Conservation (phyloP, 2,797 vertebrate species). For the Astyanax mexicanus region DNA sequence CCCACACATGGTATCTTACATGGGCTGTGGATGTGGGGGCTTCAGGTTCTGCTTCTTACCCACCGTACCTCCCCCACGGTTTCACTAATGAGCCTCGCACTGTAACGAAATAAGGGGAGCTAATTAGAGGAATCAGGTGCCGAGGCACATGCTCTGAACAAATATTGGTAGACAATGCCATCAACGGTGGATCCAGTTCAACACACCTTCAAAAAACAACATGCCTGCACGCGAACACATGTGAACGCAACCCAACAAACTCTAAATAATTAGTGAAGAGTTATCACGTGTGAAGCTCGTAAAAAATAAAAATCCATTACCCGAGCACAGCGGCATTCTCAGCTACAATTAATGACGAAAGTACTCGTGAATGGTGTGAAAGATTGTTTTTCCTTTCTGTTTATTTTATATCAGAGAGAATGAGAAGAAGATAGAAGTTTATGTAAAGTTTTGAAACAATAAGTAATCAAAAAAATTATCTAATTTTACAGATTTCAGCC, state of each 20-base stretch:
- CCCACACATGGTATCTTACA: background rate
- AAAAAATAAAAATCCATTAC: background rate
- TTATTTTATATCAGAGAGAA: too few species aligned
- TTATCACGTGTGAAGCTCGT: too few species aligned
- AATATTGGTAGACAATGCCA: background rate
- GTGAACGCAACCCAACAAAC: background rate
- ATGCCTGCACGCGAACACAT: background rate
- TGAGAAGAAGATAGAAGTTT: too few species aligned
- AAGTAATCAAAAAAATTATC: too few species aligned
- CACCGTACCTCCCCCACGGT: background rate
- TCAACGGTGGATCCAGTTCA: background rate
- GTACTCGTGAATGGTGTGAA: too few species aligned
- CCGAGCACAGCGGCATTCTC: background rate
- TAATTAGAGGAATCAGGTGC: slow-evolving; percentile 2
- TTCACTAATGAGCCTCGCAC: background rate
- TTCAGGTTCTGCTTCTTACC: background rate
- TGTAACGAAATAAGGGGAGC: background rate
- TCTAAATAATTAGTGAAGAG: background rate
- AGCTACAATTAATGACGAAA: too few species aligned
- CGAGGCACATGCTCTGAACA: background rate
- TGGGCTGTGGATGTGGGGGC: background rate
- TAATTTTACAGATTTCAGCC: too few species aligned
- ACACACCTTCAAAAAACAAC: background rate
- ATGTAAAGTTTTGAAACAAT: too few species aligned
- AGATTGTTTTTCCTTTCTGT: too few species aligned